Base-by-base conservation (phyloP, 2,797 vertebrate species). In the Rhinogobio ventralis region DNA sequence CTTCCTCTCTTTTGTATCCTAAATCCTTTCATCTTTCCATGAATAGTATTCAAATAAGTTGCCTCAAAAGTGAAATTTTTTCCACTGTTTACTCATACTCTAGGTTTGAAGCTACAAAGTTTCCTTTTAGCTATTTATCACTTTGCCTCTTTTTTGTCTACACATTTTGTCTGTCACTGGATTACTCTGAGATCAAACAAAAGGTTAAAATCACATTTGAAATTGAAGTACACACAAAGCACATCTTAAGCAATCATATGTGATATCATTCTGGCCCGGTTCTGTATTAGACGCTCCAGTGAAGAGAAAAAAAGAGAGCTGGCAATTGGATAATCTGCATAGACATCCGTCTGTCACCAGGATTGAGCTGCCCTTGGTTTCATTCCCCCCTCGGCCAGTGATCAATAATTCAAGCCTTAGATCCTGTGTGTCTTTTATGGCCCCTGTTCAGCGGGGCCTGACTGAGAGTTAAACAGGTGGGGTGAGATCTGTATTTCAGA, bases 361-460 rank as follows among this genome's bases (percentile, higher is more conserved):
- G 51, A 72, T 87, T 85, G 85, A 87, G 57, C 73, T 53, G 53
- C 81, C 71, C 28, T 62, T 67, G 68, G 64, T 76, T 85, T 69
- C 28, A 67, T 6, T 74, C 66, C 67, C 85, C 91, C 87, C 91
- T 73, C 53, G 62, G 67, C 77, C 71, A 57, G 25, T 25, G 88
- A 94, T 95, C 90, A 95, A 94, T 95, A 93, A 95, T 95, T 94
- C 89, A 94, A 89, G 80, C 45, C 82, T 66, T 89, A 88, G 25
- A 87, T 86, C 87, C 85, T 90, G 90, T 49, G 92, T 89, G 88
- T 87, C 88, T 91, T 93, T 93, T 93, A 91, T 93, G 86, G 89
- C 87, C 88, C 87, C 25, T 45, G 36, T 62, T 76, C 80, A 66
- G 39, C 51, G 30, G 23, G 73, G 15, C 64, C 46, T 49, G 74